A percentile compares a stretch with the other conserved stretches of the same genome.
These are phyloP conservation scores for Dichetophora obliterata DNA, from an alignment of 2,888 invertebrate genomes.

Conservation along the genomic window DNA sequence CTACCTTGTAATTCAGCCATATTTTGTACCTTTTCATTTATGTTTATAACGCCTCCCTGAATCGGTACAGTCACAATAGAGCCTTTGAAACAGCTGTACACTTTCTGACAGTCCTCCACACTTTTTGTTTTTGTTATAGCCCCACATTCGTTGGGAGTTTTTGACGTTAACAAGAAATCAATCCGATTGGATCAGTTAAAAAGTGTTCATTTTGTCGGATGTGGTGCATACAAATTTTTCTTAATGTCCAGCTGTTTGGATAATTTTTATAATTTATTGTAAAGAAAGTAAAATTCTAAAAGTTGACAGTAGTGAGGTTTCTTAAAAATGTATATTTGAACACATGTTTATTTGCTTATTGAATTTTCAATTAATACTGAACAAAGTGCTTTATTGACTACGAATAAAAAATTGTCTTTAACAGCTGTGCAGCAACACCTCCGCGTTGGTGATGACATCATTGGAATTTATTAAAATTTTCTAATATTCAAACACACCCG, in stretches of 20 bases:
- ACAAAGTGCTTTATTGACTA: too few species aligned
- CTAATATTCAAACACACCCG: too few species aligned
- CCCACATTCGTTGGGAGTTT: not conserved
- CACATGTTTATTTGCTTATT: not conserved
- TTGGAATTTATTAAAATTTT: too few species aligned
- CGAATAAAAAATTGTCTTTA: too few species aligned
- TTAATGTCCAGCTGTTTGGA: not conserved
- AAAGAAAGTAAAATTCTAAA: not conserved
- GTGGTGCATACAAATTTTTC: not conserved
- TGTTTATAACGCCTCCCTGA: too few species aligned
- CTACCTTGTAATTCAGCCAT: too few species aligned
- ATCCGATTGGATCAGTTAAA: constrained; percentile 3
- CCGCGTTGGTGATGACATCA: too few species aligned
- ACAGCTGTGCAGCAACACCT: too few species aligned
- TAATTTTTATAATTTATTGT: not conserved
- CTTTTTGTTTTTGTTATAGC: not conserved
- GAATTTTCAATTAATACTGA: not conserved
- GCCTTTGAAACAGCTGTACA: not conserved
- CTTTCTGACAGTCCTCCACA: not conserved
- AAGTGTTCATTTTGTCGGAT: not conserved
- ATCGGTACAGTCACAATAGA: not conserved
- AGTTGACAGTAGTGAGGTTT: not conserved
- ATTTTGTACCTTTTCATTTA: too few species aligned
- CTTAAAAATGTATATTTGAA: not conserved
- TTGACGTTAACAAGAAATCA: not conserved